Evolutionary conservation across 2,888 invertebrate genomes (phyloP), one percentile per base, ranked within the genome.

Genomic region (Drosophila eohydei): DNA sequence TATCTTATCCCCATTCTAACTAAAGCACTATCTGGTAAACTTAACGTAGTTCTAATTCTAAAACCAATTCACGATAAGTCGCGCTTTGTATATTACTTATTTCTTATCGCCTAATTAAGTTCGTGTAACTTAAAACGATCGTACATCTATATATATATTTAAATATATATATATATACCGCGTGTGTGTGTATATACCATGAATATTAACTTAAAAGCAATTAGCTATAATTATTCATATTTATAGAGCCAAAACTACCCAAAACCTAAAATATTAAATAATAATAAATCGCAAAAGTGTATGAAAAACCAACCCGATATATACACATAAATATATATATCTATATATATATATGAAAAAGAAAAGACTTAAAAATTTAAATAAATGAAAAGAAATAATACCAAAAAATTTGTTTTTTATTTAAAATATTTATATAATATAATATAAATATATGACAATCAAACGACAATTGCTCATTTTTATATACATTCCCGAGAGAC

Each of bases 171-270:
- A 51, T 32, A 72, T 79, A 82, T 81, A 78, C 61, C 81, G 68
- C 74, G 64, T 73, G 74, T 71, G 80, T 72, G 78, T 83, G 74
- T 78, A 86, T 83, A 83, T 80, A 83, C 71, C 71, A 74, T 67
- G 84, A 89, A 89, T 84, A 87, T 89, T 89, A 89, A 84, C 80
- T 87, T 89, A 81, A 89, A 84, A 89, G 82, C 88, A 89, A 73
- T 80, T 84, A 84, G 89, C 84, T 89, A 84, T 84, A 89, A 84
- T 89, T 89, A 84, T 84, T 63, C 80, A 84, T 84, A 89, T 84
- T 84, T 84, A 89, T 84, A 84, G 84, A 84, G 88, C 84, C 84
- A 84, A 84, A 84, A 84, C 88, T 87, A 84, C 88, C 84, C 84
- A 74, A 89, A 84, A 87, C 72, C 84, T 84, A 81, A 84, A 84